A percentile compares a stretch with the other conserved stretches of the same genome.
Conservation (phyloP, 2,113 vertebrate genomes). For the Myotis yumanensis region DNA sequence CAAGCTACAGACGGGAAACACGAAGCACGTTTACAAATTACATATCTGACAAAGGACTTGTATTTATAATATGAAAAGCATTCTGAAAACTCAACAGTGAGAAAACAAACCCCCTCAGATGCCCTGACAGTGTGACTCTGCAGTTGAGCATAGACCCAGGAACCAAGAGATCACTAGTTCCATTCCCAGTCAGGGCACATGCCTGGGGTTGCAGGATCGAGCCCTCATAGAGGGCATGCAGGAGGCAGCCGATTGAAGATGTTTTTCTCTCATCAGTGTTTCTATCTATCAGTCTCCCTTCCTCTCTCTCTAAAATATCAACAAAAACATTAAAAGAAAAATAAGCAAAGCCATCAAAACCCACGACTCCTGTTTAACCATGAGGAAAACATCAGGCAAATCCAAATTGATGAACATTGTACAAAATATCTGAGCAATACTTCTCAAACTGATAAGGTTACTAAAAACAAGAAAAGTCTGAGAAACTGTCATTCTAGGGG, state of each 20-base stretch:
- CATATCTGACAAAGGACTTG: neutral
- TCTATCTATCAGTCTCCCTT: too few relatives aligned
- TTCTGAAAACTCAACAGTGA: neutral
- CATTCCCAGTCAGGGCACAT: too few relatives aligned
- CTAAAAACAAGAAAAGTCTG: neutral
- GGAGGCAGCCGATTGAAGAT: too few relatives aligned
- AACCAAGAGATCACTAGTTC: too few relatives aligned
- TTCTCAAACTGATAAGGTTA: neutral
- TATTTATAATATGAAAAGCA: neutral
- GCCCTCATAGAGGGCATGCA: too few relatives aligned
- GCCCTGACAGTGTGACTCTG: too few relatives aligned
- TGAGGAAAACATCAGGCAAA: neutral
- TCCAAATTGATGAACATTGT: neutral
- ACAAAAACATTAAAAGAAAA: neutral
- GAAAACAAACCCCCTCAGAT: neutral
- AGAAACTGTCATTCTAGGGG: neutral
- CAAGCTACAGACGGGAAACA: neutral
- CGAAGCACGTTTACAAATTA: neutral
- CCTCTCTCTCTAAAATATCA: too few relatives aligned
- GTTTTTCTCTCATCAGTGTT: too few relatives aligned
- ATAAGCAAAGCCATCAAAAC: neutral
- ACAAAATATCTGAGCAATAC: neutral
- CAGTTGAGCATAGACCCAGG: too few relatives aligned
- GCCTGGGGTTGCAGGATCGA: too few relatives aligned
- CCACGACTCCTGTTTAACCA: neutral